Conservation (phyloP, 2,797 vertebrate species). For the Columba guinea region DNA sequence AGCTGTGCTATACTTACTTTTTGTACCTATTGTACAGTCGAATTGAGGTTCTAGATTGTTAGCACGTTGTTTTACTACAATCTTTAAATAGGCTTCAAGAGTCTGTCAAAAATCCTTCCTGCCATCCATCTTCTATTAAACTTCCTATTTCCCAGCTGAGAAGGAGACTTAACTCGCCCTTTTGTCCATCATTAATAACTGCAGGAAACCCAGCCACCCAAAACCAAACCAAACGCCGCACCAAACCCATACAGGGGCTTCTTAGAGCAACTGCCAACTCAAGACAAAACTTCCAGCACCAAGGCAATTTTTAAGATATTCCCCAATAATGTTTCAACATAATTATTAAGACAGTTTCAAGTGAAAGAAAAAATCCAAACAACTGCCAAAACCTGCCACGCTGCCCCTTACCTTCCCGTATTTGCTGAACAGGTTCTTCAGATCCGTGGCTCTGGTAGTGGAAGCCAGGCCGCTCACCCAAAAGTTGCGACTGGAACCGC, state of each 20-base stretch:
- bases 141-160: neutral
- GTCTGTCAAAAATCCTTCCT: neutral
- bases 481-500: slow-evolving; percentile 87
- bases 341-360: neutral
- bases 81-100: neutral
- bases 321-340: neutral
- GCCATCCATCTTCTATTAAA: neutral
- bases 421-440: slow-evolving; percentile 97
- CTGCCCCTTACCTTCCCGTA: slow-evolving; percentile 88
- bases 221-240: neutral
- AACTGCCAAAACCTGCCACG: neutral
- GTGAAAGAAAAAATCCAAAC: neutral
- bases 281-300: neutral
- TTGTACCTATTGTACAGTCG: neutral
- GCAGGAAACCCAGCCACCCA: neutral
- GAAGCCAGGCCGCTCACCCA: slow-evolving; percentile 99
- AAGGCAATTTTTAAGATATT: neutral
- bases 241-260: neutral
- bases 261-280: neutral
- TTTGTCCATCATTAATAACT: neutral
- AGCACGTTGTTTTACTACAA: neutral
- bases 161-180: neutral
- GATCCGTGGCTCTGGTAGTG: slow-evolving; percentile 95
- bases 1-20: neutral
- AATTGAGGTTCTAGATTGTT: neutral